A percentile compares a stretch with the other conserved stretches of the same genome.
phyloP scores from a whole-genome alignment of 35 echinoderm and acorn worm genomes.

The Eucidaris tribuloides region DNA sequence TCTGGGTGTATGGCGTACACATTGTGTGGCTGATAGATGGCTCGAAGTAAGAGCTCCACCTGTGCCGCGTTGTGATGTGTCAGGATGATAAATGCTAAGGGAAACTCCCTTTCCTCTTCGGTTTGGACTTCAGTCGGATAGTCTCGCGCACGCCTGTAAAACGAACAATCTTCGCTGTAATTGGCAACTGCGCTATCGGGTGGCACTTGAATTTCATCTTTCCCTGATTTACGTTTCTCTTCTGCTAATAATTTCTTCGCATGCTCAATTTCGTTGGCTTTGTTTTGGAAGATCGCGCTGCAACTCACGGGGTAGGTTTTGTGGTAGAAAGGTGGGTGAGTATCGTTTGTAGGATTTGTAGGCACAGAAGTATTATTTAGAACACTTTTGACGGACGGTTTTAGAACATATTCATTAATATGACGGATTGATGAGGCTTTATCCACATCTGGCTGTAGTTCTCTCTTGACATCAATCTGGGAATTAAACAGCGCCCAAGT shows the following conservation, averaged over 20 bases:
- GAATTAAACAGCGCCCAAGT: too few species aligned
- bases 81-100: slow-evolving; percentile 56
- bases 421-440: too few species aligned
- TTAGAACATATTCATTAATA: too few species aligned
- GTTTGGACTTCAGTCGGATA: slow-evolving; percentile 23
- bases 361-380: too few species aligned
- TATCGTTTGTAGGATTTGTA: too few species aligned
- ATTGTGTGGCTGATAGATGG: slow-evolving; percentile 85
- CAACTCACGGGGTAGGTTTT: not conserved
- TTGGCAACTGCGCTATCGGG: not conserved
- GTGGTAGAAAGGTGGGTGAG: not conserved
- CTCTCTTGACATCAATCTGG: too few species aligned
- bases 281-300: not conserved
- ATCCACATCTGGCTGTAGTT: too few species aligned
- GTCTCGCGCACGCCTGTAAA: slow-evolving; percentile 1
- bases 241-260: not conserved
- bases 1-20: slow-evolving; percentile 74
- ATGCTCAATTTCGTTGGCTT: not conserved
- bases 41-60: slow-evolving; percentile 48
- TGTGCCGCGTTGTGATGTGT: slow-evolving; percentile 29
- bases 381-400: too few species aligned
- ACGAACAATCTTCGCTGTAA: slow-evolving; percentile 10
- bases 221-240: not conserved
- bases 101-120: slow-evolving; percentile 43
- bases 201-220: not conserved